Evolutionary conservation across 2,797 vertebrate species (phyloP), one percentile per base, ranked within the genome.

Genomic region (Phataginus tetradactyla): DNA sequence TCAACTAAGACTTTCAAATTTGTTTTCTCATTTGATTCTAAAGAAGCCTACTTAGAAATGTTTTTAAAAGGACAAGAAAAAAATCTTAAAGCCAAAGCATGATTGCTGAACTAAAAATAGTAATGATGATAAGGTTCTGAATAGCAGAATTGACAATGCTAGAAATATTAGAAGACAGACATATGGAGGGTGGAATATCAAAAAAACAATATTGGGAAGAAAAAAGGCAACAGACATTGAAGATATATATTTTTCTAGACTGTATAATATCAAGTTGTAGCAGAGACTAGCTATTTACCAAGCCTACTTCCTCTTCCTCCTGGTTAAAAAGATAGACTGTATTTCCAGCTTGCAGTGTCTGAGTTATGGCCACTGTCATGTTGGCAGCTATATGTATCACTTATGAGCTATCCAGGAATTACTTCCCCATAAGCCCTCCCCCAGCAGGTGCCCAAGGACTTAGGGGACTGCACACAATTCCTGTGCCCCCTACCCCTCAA

Each of bases 1-100:
- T 53, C 61, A 86, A 93, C 29, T 74, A 85, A 95, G n/a, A 96
- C 42, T 88, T 87, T 61, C 68, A 85, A 78, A 91, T 79, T 39
- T 66, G 6, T 86, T 86, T 83, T 90, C 34, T 90, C 80, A 91
- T 49, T 84, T 86, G n/a, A 83, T 71, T 86, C 72, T 86, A 71
- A 75, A 81, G 72, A 79, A 79, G 18, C 1, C 4, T 57, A 66
- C 17, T 79, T 74, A 93, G 37, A 68, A 90, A 27, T 14, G 55
- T 49, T 75, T 64, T 66, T 37, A 71, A 63, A 63, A 88, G 27
- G 18, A 93, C 25, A 93, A 85, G 27, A 91, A 86, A 17, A 90
- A 32, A 88, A 49, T 79, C 78, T 86, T 55, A 94, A 83, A 29
- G 10, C 49, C 20, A 72, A 77, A 96, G 77, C 23, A 32, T 53